Evolutionary conservation across 2,797 vertebrate species (phyloP).

Genomic region (Staurois parvus): DNA sequence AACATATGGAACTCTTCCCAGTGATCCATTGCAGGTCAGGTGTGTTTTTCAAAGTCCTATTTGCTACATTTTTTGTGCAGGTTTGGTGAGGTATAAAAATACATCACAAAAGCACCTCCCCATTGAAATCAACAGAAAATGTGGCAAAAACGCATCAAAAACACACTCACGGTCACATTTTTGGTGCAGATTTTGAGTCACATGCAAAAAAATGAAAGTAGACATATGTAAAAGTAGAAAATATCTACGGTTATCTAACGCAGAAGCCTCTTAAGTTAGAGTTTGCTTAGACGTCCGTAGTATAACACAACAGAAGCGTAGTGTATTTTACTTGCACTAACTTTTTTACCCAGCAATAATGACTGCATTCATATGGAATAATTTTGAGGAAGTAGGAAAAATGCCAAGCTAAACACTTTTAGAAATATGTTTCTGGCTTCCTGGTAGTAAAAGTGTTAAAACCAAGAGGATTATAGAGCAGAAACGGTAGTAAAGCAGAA

Average conservation of each 20-base stretch:
- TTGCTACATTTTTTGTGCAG: too few species aligned
- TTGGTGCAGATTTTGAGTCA: too few species aligned
- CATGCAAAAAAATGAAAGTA: too few species aligned
- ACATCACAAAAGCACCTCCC: too few species aligned
- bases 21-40: too few species aligned
- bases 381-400: slow-evolving; percentile 38
- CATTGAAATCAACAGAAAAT: too few species aligned
- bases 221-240: neutral
- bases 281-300: neutral
- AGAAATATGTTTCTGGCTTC: slow-evolving; percentile 38
- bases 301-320: slow-evolving; percentile 8
- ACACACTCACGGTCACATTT: too few species aligned
- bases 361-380: slow-evolving; percentile 39
- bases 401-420: slow-evolving; percentile 50
- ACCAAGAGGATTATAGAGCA: slow-evolving; percentile 54
- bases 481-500: slow-evolving; percentile 58
- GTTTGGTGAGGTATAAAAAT: too few species aligned
- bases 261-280: neutral
- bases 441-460: slow-evolving; percentile 55
- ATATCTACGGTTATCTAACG: neutral
- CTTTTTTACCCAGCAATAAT: slow-evolving; percentile 44
- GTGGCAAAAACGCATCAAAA: too few species aligned
- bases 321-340: slow-evolving; percentile 16
- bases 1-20: too few species aligned
- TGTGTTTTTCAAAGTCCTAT: too few species aligned